Conservation (phyloP, 2,797 vertebrate species). For the Eulemur rubriventer region DNA sequence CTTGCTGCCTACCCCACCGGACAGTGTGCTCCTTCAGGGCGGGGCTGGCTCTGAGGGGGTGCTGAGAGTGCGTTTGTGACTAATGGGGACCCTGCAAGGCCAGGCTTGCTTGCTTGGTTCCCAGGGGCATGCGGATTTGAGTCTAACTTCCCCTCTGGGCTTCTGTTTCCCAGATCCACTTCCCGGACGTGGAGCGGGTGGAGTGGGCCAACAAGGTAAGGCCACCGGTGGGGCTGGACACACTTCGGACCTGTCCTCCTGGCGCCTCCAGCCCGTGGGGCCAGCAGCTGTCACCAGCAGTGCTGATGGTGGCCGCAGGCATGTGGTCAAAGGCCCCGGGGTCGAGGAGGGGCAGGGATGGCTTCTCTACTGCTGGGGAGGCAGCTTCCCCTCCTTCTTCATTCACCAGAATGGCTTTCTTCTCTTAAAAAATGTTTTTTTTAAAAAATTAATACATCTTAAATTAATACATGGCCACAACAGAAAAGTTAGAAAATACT, state of each 20-base stretch:
- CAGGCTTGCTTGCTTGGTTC: neutral
- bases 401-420: neutral
- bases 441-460: neutral
- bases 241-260: neutral
- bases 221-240: accelerated
- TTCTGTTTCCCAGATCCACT: constrained; percentile 89
- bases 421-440: neutral
- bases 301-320: accelerated
- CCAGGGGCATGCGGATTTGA: accelerated
- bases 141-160: constrained; percentile 29
- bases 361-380: neutral
- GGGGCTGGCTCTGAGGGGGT: neutral
- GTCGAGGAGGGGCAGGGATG: neutral
- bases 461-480: neutral
- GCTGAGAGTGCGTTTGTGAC: neutral
- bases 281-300: neutral
- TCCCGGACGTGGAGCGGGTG: constrained; percentile 93
- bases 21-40: neutral
- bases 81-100: neutral
- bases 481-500: neutral
- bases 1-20: neutral
- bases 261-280: neutral
- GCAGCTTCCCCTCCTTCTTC: neutral
- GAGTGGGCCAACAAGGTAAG: constrained; percentile 97
- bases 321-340: neutral